A percentile compares a stretch with the other conserved stretches of the same genome.
These are phyloP conservation scores for Keiferia lycopersicella DNA, from an alignment of 2,888 invertebrate genomes.

Conservation along the genomic window DNA sequence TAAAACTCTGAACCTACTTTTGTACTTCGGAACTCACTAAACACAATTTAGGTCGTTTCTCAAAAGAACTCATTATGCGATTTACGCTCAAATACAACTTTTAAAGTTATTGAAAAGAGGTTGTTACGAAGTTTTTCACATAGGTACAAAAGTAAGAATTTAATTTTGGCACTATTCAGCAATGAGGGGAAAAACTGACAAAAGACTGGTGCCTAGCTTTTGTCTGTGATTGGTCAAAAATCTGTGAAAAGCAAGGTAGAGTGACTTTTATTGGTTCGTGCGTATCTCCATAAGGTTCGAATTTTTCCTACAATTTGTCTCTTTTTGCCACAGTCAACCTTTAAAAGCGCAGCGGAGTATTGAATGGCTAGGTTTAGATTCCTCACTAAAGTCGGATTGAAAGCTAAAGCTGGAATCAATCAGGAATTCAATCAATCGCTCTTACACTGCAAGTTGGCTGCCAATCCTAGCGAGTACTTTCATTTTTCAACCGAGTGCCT, in stretches of 20 bases:
- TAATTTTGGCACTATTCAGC: not conserved
- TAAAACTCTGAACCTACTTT: not conserved
- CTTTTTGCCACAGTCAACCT: too few relatives aligned
- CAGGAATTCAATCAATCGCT: slow-evolving; percentile 17
- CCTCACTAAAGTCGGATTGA: not conserved
- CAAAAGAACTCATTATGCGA: not conserved
- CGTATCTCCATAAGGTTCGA: too few relatives aligned
- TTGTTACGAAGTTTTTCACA: too few relatives aligned
- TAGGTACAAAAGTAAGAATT: too few relatives aligned
- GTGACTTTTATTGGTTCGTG: too few relatives aligned
- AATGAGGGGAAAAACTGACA: too few relatives aligned
- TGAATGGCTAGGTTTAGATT: not conserved
- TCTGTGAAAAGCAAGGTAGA: too few relatives aligned
- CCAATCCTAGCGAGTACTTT: not conserved
- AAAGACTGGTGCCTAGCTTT: too few relatives aligned
- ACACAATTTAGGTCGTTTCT: too few relatives aligned
- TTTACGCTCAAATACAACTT: not conserved
- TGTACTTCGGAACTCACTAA: not conserved
- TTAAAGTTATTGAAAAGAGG: not conserved
- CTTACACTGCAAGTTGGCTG: slow-evolving; percentile 10
- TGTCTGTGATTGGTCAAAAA: too few relatives aligned
- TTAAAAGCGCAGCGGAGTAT: too few relatives aligned
- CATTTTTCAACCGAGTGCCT: slow-evolving; percentile 13
- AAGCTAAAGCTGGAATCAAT: slow-evolving; percentile 15
- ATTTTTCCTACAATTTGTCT: too few relatives aligned